Evolutionary conservation across 1,140 invertebrate species (phyloP), one percentile per base, ranked within the genome.

Genomic region (Fopius arisanus): DNA sequence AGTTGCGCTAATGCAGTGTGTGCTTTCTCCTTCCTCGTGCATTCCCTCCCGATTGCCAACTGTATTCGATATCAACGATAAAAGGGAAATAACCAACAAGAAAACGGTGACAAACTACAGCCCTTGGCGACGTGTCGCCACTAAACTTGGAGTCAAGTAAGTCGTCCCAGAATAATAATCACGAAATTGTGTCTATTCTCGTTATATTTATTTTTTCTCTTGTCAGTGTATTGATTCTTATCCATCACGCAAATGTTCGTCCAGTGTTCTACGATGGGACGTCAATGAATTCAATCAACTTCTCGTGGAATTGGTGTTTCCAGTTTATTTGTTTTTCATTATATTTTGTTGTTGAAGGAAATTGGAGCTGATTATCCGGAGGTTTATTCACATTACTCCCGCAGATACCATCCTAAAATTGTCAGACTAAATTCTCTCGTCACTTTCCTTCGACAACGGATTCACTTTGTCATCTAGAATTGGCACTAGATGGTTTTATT

Each of bases 121-220:
- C 83, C 94, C 95, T 89, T 96, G 94, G 95, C 92, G 94, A 83
- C 92, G 94, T 88, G 94, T 96, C 86, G 94, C 94, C 87, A 95
- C 93, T 88, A 96, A 96, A 89, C 93, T 96, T 81, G 95, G 95
- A 92, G 94, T 96, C 90, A 95, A 96, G 94, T 96, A 95, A 96
- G 95, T 96, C 84, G 80, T 70, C 72, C 75, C 70, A 73, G 29
- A 75, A 65, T 31, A 33, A 33, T 33, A 66, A 74, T 78, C 66
- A 71, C 73, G 74, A 68, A 72, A 76, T 70, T 80, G 78, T 80
- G 76, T 80, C 40, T 79, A 65, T 65, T 65, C 29, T 65, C 29
- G 28, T 14, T 65, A 12, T 37, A 37, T 48, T 43, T 6, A 12
- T 33, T 31, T 65, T 65, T 59, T 28, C 54, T 59, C 5, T 21